Evolutionary conservation across 1,140 invertebrate species (phyloP).

Genomic region (Eurosta solidaginis): DNA sequence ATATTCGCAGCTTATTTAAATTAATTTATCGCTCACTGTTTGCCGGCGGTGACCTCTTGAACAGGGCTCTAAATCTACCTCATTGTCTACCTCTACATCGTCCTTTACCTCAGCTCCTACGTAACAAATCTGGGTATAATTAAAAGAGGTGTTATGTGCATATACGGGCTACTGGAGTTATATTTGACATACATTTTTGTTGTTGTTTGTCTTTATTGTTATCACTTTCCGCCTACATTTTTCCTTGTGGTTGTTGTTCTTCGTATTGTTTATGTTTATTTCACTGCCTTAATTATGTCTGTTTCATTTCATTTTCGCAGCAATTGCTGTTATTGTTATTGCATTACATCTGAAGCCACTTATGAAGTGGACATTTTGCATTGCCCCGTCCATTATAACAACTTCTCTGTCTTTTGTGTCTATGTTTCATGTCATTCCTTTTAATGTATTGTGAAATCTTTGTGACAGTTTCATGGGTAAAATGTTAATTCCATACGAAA

Average conservation of each 20-base stretch:
- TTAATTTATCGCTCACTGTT: too few species aligned
- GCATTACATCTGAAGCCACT: background rate
- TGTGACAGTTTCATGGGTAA: constrained; percentile 24
- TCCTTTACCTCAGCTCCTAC: too few species aligned
- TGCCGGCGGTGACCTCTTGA: too few species aligned
- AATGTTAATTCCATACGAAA: constrained; percentile 27
- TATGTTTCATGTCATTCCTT: background rate
- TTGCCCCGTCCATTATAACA: background rate
- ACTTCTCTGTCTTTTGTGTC: too few species aligned
- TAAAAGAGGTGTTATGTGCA: too few species aligned
- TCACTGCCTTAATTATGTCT: too few species aligned
- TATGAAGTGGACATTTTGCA: background rate
- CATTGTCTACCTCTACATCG: too few species aligned
- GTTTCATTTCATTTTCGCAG: background rate
- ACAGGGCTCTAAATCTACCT: too few species aligned
- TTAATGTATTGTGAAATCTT: background rate
- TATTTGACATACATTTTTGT: background rate
- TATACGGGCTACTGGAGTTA: background rate
- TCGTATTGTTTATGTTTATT: constrained; percentile 7
- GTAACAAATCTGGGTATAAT: too few species aligned
- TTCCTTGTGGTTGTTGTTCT: background rate
- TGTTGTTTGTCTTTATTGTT: background rate
- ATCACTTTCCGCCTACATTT: background rate
- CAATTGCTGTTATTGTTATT: background rate
- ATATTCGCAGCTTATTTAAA: too few species aligned